Evolutionary conservation across 2,888 invertebrate genomes (phyloP).

Genomic region (Andrena chrysosceles): DNA sequence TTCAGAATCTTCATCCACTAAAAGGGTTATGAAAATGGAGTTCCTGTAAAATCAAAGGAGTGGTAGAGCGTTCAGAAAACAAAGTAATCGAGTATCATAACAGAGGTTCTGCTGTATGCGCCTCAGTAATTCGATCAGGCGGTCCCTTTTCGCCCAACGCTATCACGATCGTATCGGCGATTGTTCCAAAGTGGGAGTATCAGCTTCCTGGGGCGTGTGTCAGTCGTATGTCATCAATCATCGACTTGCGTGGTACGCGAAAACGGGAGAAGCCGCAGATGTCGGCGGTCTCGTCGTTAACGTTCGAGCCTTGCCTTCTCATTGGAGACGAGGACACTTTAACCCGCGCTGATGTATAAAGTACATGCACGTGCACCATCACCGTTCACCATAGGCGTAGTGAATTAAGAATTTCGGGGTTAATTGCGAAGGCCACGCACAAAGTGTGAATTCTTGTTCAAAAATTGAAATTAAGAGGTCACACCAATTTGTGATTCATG

Average conservation of each 20-base stretch:
- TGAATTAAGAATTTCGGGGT: background rate
- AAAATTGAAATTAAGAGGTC: too few relatives aligned
- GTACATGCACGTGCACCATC: conserved; percentile 47
- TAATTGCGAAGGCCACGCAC: background rate
- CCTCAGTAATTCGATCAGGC: background rate
- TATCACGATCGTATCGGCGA: conserved; percentile 33
- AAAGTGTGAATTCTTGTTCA: too few relatives aligned
- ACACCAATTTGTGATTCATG: too few relatives aligned
- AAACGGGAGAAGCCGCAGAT: conserved; percentile 64
- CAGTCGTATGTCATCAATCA: conserved; percentile 62
- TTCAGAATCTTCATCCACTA: too few relatives aligned
- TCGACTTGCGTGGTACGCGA: conserved; percentile 56
- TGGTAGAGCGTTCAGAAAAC: too few relatives aligned
- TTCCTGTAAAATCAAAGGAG: too few relatives aligned
- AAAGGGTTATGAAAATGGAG: too few relatives aligned
- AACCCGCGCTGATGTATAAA: conserved; percentile 40
- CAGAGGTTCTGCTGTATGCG: background rate
- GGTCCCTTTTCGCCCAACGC: background rate
- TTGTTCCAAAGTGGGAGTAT: conserved; percentile 36
- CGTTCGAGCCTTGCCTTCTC: conserved; percentile 35
- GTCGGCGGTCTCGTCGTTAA: conserved; percentile 54
- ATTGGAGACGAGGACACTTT: conserved; percentile 31
- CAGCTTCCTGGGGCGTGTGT: conserved; percentile 43
- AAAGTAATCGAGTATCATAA: background rate
- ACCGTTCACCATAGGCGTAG: conserved; percentile 21